phyloP scores from a whole-genome alignment of 2,113 vertebrate species.

The Phylloscopus whistleri region DNA sequence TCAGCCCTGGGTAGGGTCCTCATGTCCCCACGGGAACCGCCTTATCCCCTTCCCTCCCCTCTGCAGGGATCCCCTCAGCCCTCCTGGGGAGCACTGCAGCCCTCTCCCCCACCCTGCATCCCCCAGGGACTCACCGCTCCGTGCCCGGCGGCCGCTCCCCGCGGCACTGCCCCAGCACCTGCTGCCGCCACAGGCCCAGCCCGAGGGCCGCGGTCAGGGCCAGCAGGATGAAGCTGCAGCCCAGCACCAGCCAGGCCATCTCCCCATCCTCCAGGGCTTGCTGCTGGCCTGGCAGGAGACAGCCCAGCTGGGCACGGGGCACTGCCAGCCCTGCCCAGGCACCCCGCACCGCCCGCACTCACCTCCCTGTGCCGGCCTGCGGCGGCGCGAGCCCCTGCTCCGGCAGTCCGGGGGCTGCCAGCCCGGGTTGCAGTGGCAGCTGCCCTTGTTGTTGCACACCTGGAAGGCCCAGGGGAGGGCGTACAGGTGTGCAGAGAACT shows the following conservation, averaged over 20 bases:
- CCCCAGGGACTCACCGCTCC: neutral
- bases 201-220: fast-evolving
- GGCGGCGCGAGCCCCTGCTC: fast-evolving
- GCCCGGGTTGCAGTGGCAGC: constrained; percentile 28
- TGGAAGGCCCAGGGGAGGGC: neutral
- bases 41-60: neutral
- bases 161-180: fast-evolving
- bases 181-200: neutral
- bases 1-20: neutral
- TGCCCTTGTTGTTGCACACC: constrained; percentile 40
- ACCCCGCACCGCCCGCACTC: fast-evolving
- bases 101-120: no score
- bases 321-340: neutral
- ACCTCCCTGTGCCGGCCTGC: neutral
- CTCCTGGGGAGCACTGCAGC: fast-evolving
- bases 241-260: neutral
- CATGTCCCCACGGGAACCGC: no score
- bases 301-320: neutral
- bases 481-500: neutral
- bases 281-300: neutral
- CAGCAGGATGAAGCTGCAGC: neutral
- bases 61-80: neutral
- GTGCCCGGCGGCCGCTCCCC: fast-evolving
- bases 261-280: fast-evolving
- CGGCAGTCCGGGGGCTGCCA: constrained; percentile 44